Conservation (phyloP, 2,888 invertebrate species). For the Saturnia pavonia region DNA sequence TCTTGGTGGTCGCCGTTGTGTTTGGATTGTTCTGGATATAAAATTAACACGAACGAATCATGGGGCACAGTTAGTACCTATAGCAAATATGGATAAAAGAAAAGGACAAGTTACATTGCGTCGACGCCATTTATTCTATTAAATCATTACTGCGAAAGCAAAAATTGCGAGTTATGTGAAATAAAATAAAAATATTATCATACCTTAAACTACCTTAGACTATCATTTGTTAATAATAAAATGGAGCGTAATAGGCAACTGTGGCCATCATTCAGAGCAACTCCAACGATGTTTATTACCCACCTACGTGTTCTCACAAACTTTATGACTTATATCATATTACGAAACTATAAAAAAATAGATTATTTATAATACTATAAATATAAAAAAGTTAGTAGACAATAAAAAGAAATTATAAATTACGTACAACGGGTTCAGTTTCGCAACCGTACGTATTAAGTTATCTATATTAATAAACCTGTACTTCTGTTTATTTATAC, state of each 20-base stretch:
- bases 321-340: slow-evolving; percentile 12
- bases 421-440: background rate
- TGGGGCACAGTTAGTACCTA: too few species aligned
- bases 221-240: background rate
- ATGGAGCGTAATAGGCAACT: background rate
- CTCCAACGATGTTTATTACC: slow-evolving; percentile 8
- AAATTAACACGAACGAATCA: too few species aligned
- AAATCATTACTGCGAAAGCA: background rate
- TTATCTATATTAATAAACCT: too few species aligned
- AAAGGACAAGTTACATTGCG: too few species aligned
- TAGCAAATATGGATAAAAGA: background rate
- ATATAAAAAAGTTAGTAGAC: slow-evolving; percentile 8
- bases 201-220: background rate
- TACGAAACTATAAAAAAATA: slow-evolving; percentile 8
- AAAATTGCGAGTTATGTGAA: background rate
- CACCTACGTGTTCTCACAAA: slow-evolving; percentile 1
- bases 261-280: slow-evolving; percentile 4
- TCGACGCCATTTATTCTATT: background rate
- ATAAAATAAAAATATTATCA: background rate
- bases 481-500: too few species aligned
- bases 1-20: too few species aligned
- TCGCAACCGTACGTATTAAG: background rate
- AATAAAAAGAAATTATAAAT: background rate
- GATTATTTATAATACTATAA: slow-evolving; percentile 10
- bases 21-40: too few species aligned